Evolutionary conservation across 2,797 vertebrate species (phyloP), one percentile per base, ranked within the genome.

Genomic region (Sebastes kiyomatsui): DNA sequence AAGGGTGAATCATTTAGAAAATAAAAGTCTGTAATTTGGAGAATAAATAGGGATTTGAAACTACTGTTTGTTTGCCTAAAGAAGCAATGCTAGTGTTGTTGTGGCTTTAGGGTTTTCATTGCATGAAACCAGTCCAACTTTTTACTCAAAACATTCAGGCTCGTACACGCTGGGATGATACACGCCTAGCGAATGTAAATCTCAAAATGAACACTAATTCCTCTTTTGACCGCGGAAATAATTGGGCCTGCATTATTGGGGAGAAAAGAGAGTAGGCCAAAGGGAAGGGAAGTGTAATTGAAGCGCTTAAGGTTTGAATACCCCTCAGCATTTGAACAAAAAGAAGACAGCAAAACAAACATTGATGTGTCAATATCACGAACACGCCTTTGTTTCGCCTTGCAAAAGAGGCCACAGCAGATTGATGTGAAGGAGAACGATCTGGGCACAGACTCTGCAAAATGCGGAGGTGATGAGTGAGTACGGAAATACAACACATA

Each of bases 151-250:
- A 72, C 77, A 54, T 77, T 88, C 90, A 91, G 82, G 93, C 87
- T 90, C 4, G 23, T 69, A 91, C 90, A 87, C 6, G 93, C 77
- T 58, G 77, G 0, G 75, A 74, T 77, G 93, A 86, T 81, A 80
- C 90, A 92, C 79, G 79, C 87, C 83, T 35, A 23, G 60, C 61
- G 16, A 85, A 86, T 75, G 84, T 66, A 88, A 82, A 91, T 90
- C 88, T 90, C 83, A 74, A 83, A 91, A 92, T 88, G 87, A 92
- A 87, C 83, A 66, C 83, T 88, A 92, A 93, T 92, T 92, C 90
- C 88, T 60, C 82, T 87, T 90, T 91, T 88, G 81, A 91, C 23
- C 42, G 60, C 3, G 28, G n/a, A 75, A 83, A 93, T 87, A 88
- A 87, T 89, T 86, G 87, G 79, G 27, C 75, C 38, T 2, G 78